Evolutionary conservation across 2,797 vertebrate species (phyloP).

Genomic region (Anguilla pacifica): DNA sequence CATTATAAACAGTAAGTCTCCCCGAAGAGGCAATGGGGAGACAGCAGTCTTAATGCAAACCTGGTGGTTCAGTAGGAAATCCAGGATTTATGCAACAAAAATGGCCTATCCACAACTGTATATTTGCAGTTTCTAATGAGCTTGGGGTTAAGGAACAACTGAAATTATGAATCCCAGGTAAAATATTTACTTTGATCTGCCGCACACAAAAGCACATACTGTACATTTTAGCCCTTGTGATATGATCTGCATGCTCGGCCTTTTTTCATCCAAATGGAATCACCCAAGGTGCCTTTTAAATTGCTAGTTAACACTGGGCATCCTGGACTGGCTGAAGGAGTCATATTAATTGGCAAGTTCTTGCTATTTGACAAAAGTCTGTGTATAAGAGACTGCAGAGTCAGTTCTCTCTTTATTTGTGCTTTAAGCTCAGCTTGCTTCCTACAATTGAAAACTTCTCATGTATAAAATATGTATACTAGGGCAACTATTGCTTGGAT

Average conservation of each 20-base stretch:
- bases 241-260: not conserved
- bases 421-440: not conserved
- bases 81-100: not conserved
- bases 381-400: not conserved
- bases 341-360: not conserved
- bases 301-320: not conserved
- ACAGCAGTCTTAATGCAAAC: not conserved
- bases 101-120: not conserved
- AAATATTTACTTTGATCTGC: not conserved
- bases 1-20: not conserved
- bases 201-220: slow-evolving; percentile 21
- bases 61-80: not conserved
- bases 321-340: not conserved
- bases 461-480: slow-evolving; percentile 10
- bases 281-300: not conserved
- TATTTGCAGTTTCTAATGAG: not conserved
- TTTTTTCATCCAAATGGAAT: not conserved
- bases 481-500: not conserved
- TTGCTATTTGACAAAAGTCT: not conserved
- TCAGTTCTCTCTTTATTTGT: not conserved
- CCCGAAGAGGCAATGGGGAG: not conserved
- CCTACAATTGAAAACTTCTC: not conserved
- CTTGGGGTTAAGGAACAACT: not conserved
- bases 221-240: not conserved
- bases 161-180: not conserved